Conservation (phyloP, 2,888 invertebrate species). For the Drosophila nr. fundita region DNA sequence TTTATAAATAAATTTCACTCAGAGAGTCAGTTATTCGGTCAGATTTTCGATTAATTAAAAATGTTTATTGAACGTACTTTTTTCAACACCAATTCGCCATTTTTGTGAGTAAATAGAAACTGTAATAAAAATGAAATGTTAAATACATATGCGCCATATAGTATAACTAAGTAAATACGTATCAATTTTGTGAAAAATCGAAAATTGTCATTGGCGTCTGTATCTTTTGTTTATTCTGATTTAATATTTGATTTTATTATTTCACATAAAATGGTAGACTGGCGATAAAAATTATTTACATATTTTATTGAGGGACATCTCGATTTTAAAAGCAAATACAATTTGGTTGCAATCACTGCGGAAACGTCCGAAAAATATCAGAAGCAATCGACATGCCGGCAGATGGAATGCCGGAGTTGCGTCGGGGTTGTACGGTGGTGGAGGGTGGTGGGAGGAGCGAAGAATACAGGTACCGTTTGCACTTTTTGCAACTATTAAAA, state of each 20-base stretch:
- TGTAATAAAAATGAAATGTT: not conserved
- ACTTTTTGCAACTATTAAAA: conserved; percentile 67
- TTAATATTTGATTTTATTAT: not conserved
- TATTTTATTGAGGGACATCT: conserved; percentile 40
- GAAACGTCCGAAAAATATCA: conserved; percentile 16
- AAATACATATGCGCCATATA: not conserved
- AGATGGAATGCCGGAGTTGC: not conserved
- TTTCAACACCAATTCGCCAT: not conserved
- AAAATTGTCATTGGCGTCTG: conserved; percentile 12
- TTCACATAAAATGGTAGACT: conserved; percentile 5
- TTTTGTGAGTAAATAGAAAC: not conserved
- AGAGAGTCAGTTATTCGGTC: not conserved
- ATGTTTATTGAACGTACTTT: not conserved
- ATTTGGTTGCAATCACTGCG: conserved; percentile 21
- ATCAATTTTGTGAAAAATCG: not conserved
- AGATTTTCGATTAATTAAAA: not conserved
- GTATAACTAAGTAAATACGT: not conserved
- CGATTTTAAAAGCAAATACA: conserved; percentile 17
- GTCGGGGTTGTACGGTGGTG: not conserved
- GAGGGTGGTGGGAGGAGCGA: not conserved
- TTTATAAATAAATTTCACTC: not conserved
- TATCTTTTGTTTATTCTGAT: conserved; percentile 9
- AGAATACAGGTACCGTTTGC: conserved; percentile 26
- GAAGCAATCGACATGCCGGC: conserved; percentile 44
- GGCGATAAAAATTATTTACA: conserved; percentile 46